A percentile compares a stretch with the other conserved stretches of the same genome.
Conservation (phyloP, 2,888 invertebrate genomes). For the Eupeodes luniger region DNA sequence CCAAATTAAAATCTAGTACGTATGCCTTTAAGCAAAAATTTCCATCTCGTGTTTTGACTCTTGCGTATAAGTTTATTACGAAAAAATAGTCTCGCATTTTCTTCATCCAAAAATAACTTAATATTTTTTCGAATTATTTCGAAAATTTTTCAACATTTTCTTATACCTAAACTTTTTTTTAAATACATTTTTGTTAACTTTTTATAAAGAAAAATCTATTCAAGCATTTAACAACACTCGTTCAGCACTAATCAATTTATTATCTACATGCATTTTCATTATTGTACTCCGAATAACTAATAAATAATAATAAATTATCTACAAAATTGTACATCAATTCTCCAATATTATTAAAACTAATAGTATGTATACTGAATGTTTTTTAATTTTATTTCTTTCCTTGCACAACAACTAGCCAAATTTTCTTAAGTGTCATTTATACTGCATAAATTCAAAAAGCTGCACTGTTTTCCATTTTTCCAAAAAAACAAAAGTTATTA, state of each 20-base stretch:
- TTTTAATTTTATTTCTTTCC: conserved; percentile 32
- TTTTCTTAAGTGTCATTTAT: conserved; percentile 51
- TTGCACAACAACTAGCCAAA: conserved; percentile 69
- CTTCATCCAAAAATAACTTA: not conserved
- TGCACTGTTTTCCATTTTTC: conserved; percentile 64
- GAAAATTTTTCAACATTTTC: conserved; percentile 25
- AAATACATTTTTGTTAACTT: not conserved
- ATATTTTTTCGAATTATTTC: not conserved
- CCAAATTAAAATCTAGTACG: conserved; percentile 10
- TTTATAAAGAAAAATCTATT: conserved; percentile 2
- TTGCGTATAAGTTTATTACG: not conserved
- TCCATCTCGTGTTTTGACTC: conserved; percentile 6
- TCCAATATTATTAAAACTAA: conserved; percentile 9
- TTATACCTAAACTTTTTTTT: conserved; percentile 1
- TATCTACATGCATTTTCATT: conserved; percentile 56
- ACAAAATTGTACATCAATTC: conserved; percentile 31
- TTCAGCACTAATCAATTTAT: conserved; percentile 58
- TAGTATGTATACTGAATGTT: not conserved
- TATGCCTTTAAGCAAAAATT: not conserved
- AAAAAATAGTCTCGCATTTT: not conserved
- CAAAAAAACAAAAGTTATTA: conserved; percentile 14
- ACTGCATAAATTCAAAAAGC: conserved; percentile 33
- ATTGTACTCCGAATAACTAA: conserved; percentile 42
- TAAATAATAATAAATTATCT: conserved; percentile 31
- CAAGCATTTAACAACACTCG: conserved; percentile 25